These are phyloP conservation scores for Encarsia formosa DNA, from an alignment of 2,888 invertebrate genomes.

Conservation along the genomic window DNA sequence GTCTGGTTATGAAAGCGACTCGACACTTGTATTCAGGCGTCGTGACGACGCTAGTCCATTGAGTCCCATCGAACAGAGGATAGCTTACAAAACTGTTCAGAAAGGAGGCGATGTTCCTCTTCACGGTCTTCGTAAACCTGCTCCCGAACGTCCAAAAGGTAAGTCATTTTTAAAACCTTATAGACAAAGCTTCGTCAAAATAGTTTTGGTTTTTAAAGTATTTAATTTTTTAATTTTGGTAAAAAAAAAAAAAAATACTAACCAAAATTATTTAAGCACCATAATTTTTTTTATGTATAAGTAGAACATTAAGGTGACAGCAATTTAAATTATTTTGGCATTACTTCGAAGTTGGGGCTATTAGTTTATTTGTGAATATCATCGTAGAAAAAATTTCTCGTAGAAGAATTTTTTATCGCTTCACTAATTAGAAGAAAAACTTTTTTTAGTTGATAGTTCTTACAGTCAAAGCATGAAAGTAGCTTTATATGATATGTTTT, in stretches of 20 bases:
- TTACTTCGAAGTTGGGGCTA: constrained; percentile 3
- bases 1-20: constrained; percentile 88
- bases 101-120: constrained; percentile 93
- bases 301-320: constrained; percentile 19
- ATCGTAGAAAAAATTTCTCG: too few relatives aligned
- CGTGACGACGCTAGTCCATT: constrained; percentile 66
- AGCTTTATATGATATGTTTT: too few relatives aligned
- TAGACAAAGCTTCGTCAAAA: not conserved
- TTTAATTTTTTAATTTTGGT: not conserved
- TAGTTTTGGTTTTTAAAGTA: not conserved
- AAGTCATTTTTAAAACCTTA: constrained; percentile 35
- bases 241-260: too few relatives aligned
- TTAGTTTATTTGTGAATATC: constrained; percentile 8
- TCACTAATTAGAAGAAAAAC: constrained; percentile 10
- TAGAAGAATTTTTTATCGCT: too few relatives aligned
- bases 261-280: constrained; percentile 5
- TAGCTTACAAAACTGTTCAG: constrained; percentile 83
- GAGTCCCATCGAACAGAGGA: constrained; percentile 78
- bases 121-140: constrained; percentile 85
- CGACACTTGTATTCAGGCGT: constrained; percentile 78
- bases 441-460: not conserved
- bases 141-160: constrained; percentile 80
- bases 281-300: constrained; percentile 4
- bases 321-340: constrained; percentile 7
- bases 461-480: constrained; percentile 13